Evolutionary conservation across 2,797 vertebrate genomes (phyloP), one percentile per base, ranked within the genome.

Genomic region (Sebastes alutus): DNA sequence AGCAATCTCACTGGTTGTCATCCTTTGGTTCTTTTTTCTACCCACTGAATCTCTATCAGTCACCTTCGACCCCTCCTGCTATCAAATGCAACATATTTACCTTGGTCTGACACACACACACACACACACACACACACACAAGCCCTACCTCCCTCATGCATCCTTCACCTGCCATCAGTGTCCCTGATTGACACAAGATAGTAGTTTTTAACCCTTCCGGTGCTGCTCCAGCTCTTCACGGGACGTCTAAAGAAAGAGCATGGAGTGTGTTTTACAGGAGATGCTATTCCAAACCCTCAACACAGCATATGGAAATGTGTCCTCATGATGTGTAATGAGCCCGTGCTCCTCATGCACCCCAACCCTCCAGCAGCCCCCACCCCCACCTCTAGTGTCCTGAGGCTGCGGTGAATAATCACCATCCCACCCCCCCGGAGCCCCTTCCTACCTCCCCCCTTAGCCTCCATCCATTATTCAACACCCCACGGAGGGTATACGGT

Each of bases 381-480:
- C 89, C 84, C 80, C 82, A 74, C 22, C 27, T 42, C 70, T 7
- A 16, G 65, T 64, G 71, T 89, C 88, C 78, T 56, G 65, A 82
- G 83, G 86, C 75, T 67, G 72, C 58, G 62, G 58, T 80, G 88
- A 92, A 92, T 92, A 91, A 90, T 93, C 54, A 73, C 67, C 61
- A 12, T 25, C 55, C 73, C 68, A 62, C 64, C 60, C 62, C 33
- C 22, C 59, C 32, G 12, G 38, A 55, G 20, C 67, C 32, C 60
- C 59, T 6, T 56, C 14, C 56, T 16, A n/a, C 83, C 63, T 63
- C 69, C 78, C 59, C 59, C 69, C 63, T 62, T 80, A 77, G 67
- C 77, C 67, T 78, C 76, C 67, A 94, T 93, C 68, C 83, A 94
- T 95, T 93, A 94, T 94, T 93, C 85, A 95, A 77, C 49, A 89